Evolutionary conservation across 2,888 invertebrate species (phyloP).

Genomic region (Uloborus plumipes): DNA sequence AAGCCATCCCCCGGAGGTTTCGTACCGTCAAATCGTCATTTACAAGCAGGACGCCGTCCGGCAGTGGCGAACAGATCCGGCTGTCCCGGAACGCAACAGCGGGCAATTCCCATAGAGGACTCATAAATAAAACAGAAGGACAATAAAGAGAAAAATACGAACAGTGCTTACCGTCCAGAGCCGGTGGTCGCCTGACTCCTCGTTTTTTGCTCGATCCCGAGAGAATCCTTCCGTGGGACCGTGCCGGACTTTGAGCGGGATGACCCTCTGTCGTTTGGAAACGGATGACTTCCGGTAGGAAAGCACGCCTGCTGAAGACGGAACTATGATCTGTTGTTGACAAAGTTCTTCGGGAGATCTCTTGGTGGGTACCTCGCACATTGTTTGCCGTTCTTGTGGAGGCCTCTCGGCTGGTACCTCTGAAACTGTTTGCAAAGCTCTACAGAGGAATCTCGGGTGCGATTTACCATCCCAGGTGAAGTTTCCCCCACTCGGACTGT

Average conservation of each 20-base stretch:
- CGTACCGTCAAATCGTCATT: conserved; percentile 64
- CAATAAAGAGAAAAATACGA: conserved; percentile 28
- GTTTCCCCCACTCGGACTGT: no score
- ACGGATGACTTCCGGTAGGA: no score
- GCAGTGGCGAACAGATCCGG: conserved; percentile 10
- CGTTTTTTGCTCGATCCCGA: no score
- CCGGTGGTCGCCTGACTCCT: neutral
- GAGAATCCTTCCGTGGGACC: no score
- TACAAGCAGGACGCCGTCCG: conserved; percentile 58
- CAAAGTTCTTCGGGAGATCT: neutral
- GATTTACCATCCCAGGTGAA: no score
- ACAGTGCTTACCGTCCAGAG: conserved; percentile 14
- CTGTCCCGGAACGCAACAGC: conserved; percentile 8
- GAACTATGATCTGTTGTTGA: neutral
- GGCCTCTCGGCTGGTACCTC: no score
- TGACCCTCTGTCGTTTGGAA: no score
- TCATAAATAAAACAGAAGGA: conserved; percentile 50
- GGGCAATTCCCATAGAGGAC: conserved; percentile 4
- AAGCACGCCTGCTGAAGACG: neutral
- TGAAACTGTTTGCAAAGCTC: no score
- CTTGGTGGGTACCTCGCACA: neutral
- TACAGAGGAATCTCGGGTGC: no score
- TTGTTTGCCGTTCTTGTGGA: no score
- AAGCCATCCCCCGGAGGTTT: conserved; percentile 63
- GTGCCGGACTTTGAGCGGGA: no score